Evolutionary conservation across 2,113 vertebrate genomes (phyloP), one percentile per base, ranked within the genome.

Genomic region (Rhinichthys klamathensis): DNA sequence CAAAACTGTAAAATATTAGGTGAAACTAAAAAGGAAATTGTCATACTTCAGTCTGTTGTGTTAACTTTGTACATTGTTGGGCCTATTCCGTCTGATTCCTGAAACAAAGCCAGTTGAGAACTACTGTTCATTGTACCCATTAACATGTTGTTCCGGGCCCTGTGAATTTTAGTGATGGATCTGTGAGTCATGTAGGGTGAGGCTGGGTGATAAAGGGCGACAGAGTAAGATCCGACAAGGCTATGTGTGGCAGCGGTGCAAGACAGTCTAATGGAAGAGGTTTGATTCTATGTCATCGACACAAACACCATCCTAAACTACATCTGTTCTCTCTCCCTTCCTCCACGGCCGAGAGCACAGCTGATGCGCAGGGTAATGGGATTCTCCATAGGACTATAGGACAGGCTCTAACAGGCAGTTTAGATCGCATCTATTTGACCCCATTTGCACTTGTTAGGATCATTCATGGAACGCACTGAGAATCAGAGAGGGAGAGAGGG

Each of bases 201-300:
- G 35, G 56, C 56, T 73, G 32, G 32, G 32, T 25, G 35, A 46
- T 74, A 38, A 41, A 41, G 41, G 41, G 32, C 23, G 67, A n/a
- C 35, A 72, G 21, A 12, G 21, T 38, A 41, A 41, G 69, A 41
- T 72, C 16, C 16, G 0, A 32, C 27, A 77, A 77, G 56, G 56
- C 35, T 61, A 41, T 79, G 58, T 80, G 58, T 73, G 90, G 84
- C 60, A 88, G 49, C 2, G 9, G 44, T 82, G 83, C 56, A 85
- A 84, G 80, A 60, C 11, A 85, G 76, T 73, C 84, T 90, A 88
- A 89, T 88, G 81, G 86, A 84, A 87, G 77, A 15, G 84, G 85
- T 87, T 84, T 91, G 90, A 92, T 91, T 89, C 85, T 89, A 91
- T 89, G 49, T 83, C 75, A 49, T 67, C 2, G 61, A 15, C 80